Percentiles rank a stretch among this genome's conserved stretches.
These are phyloP conservation scores for Epistrophe grossulariae DNA, from an alignment of 2,888 invertebrate genomes.

Conservation along the genomic window DNA sequence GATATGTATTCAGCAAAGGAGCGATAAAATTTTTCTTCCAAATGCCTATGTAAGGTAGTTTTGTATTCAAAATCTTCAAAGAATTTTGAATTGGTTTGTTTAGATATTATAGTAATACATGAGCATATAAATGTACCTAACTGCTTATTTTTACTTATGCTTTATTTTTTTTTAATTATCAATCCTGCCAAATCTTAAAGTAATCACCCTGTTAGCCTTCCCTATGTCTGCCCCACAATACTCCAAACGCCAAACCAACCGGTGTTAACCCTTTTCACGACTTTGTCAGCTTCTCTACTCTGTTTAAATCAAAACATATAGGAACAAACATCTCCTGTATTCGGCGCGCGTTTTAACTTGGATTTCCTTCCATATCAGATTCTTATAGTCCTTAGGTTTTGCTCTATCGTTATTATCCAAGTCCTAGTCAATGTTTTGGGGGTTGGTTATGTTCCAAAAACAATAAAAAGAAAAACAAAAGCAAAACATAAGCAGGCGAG, in stretches of 20 bases:
- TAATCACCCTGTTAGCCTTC: conserved; percentile 8
- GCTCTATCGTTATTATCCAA: conserved; percentile 52
- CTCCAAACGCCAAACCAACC: background rate
- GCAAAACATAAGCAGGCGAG: conserved; percentile 42
- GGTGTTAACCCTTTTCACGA: conserved; percentile 48
- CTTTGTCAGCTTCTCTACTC: background rate
- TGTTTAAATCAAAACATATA: conserved; percentile 5
- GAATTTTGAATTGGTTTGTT: too few species aligned
- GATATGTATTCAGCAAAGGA: too few species aligned
- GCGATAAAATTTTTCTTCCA: too few species aligned
- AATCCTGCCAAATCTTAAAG: background rate
- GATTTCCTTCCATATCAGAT: conserved; percentile 56
- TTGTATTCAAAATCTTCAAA: too few species aligned
- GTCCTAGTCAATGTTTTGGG: conserved; percentile 2
- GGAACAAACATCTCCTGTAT: conserved; percentile 16
- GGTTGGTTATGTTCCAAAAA: conserved; percentile 8
- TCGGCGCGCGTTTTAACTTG: conserved; percentile 33
- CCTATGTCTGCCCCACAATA: background rate
- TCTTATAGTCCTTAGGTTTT: conserved; percentile 34
- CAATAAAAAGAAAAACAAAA: conserved; percentile 35
- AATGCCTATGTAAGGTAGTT: too few species aligned
- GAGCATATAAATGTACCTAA: too few species aligned
- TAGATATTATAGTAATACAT: too few species aligned
- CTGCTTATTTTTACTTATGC: too few species aligned
- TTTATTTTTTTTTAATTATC: too few species aligned